Conservation (phyloP, 2,113 vertebrate genomes). For the Apistogramma diplotaenia region DNA sequence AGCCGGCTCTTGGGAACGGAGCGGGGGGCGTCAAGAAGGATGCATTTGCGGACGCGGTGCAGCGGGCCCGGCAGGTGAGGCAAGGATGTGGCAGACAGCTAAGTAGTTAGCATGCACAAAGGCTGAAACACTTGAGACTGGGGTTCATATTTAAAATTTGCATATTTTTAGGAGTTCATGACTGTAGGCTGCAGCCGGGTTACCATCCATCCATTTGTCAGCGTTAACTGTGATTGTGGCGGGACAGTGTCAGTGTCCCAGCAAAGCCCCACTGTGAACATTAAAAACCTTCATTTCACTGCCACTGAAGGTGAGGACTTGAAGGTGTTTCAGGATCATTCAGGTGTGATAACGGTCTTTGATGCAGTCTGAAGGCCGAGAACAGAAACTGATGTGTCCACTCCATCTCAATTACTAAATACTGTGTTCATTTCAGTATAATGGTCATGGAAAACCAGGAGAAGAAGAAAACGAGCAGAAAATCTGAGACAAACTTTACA, state of each 20-base stretch:
- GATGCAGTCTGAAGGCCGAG: not conserved
- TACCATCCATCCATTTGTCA: not conserved
- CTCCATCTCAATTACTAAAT: not conserved
- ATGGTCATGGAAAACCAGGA: not conserved
- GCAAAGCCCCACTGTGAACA: not conserved
- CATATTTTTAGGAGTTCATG: accelerated
- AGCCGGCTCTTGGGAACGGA: slow-evolving; percentile 48
- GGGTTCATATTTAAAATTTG: not conserved
- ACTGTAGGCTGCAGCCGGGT: not conserved
- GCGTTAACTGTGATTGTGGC: not conserved
- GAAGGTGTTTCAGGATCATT: not conserved
- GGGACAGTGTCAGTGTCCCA: not conserved
- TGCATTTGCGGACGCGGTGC: slow-evolving; percentile 86
- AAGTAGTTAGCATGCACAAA: not conserved
- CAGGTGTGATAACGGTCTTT: not conserved
- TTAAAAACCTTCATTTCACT: not conserved
- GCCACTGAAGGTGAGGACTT: not conserved
- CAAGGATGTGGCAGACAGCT: slow-evolving; percentile 20
- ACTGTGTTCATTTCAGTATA: not conserved
- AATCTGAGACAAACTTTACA: no score
- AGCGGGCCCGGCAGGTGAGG: slow-evolving; percentile 85
- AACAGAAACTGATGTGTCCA: not conserved
- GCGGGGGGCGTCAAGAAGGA: slow-evolving; percentile 78
- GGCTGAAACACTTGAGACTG: not conserved
- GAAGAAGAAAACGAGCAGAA: no score